phyloP scores from a whole-genome alignment of 1,140 invertebrate species.

The Zaprionus taronus region DNA sequence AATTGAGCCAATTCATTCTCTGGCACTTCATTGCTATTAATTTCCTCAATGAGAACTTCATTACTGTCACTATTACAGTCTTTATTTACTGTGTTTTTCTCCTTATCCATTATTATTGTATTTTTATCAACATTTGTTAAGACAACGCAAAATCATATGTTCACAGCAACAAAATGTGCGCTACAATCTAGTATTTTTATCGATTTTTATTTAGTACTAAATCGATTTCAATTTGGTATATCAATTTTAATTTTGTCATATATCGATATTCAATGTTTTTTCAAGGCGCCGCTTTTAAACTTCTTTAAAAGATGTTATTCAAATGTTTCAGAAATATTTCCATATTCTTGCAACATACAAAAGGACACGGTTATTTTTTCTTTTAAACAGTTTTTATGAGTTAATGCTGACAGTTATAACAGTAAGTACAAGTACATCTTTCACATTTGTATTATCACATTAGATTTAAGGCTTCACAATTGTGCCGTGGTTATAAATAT shows the following conservation, averaged over 20 bases:
- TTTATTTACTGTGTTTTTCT: constrained; percentile 2
- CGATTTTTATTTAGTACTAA: not conserved
- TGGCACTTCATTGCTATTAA: constrained; percentile 75
- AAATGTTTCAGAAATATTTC: too few relatives aligned
- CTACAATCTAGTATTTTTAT: not conserved
- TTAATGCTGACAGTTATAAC: too few relatives aligned
- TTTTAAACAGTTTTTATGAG: too few relatives aligned
- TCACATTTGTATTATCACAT: constrained; percentile 15
- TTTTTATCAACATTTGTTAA: not conserved
- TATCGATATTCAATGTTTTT: too few relatives aligned
- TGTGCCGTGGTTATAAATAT: constrained; percentile 87
- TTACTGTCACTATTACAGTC: constrained; percentile 11
- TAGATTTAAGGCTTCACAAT: constrained; percentile 65
- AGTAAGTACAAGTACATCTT: not conserved
- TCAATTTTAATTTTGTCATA: too few relatives aligned
- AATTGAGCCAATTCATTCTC: constrained; percentile 72
- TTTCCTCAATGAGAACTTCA: constrained; percentile 74
- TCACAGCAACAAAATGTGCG: not conserved
- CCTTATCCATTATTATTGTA: constrained; percentile 24
- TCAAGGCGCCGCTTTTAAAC: too few relatives aligned
- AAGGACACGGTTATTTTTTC: too few relatives aligned
- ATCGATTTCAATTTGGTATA: too few relatives aligned
- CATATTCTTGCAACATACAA: too few relatives aligned
- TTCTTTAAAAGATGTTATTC: too few relatives aligned
- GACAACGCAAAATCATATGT: not conserved